These are phyloP conservation scores for Clitarchus hookeri DNA, from an alignment of 2,888 invertebrate species.

Conservation along the genomic window DNA sequence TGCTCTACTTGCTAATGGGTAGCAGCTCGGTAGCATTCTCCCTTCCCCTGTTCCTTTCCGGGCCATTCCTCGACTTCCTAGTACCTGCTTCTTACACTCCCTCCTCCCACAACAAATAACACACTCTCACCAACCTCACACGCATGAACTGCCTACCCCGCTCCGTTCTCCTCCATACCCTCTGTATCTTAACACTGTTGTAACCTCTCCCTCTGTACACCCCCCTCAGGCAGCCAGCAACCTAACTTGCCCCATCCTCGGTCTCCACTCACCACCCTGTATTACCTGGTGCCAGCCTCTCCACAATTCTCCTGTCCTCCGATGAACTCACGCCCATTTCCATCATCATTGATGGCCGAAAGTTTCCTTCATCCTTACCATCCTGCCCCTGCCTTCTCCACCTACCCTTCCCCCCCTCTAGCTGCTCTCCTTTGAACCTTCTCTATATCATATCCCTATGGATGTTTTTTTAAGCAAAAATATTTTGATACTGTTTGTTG, in stretches of 20 bases:
- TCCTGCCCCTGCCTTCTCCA: no score
- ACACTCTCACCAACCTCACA: not conserved
- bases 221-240: not conserved
- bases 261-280: not conserved
- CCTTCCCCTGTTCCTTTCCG: no score
- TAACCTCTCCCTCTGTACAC: not conserved
- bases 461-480: no score
- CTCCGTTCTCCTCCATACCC: not conserved
- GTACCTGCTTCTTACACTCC: not conserved
- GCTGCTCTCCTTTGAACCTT: no score
- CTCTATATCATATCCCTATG: no score
- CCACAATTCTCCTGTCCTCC: not conserved
- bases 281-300: not conserved
- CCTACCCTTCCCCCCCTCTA: no score
- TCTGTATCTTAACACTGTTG: not conserved
- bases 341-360: no score
- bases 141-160: not conserved
- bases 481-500: no score
- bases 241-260: not conserved
- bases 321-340: no score
- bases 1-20: not conserved
- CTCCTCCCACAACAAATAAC: not conserved
- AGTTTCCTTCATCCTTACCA: no score
- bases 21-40: not conserved
- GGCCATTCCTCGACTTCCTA: not conserved